Conservation (phyloP, 2,113 vertebrate genomes). For the Hippocampus zosterae region DNA sequence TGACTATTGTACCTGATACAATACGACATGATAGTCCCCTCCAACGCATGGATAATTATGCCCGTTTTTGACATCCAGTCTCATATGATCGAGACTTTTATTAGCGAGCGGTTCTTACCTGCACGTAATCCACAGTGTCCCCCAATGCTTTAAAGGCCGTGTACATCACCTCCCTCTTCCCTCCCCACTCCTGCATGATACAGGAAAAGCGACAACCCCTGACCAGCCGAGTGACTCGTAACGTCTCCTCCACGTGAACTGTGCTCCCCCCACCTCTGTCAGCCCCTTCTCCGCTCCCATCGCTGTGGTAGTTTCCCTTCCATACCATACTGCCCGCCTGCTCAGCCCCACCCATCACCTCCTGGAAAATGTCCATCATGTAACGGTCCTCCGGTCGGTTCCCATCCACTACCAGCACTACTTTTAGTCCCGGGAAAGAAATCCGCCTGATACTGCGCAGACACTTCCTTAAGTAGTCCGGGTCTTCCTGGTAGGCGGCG, state of each 20-base stretch:
- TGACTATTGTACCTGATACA: no score
- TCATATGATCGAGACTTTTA: not conserved
- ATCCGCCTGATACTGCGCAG: conserved; percentile 85
- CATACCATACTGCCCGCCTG: conserved; percentile 81
- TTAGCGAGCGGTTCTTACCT: conserved; percentile 71
- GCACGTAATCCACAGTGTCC: conserved; percentile 91
- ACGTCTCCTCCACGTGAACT: conserved; percentile 67
- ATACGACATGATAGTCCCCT: not conserved
- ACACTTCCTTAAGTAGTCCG: conserved; percentile 93
- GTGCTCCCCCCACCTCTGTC: conserved; percentile 38
- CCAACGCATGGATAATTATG: not conserved
- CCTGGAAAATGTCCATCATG: conserved; percentile 97
- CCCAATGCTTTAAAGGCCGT: conserved; percentile 94
- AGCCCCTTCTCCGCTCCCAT: conserved; percentile 61
- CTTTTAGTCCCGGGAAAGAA: conserved; percentile 87
- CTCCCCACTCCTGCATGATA: conserved; percentile 97
- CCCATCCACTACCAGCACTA: conserved; percentile 96
- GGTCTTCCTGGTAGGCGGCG: conserved; percentile 94
- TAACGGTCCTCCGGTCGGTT: conserved; percentile 88
- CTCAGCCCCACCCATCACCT: conserved; percentile 85
- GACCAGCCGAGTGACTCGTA: conserved; percentile 74
- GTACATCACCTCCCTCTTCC: conserved; percentile 98
- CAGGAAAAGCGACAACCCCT: conserved; percentile 82
- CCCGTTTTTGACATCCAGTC: not conserved
- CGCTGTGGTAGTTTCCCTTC: conserved; percentile 93